Conservation (phyloP, 2,113 vertebrate species). For the Picathartes gymnocephalus region DNA sequence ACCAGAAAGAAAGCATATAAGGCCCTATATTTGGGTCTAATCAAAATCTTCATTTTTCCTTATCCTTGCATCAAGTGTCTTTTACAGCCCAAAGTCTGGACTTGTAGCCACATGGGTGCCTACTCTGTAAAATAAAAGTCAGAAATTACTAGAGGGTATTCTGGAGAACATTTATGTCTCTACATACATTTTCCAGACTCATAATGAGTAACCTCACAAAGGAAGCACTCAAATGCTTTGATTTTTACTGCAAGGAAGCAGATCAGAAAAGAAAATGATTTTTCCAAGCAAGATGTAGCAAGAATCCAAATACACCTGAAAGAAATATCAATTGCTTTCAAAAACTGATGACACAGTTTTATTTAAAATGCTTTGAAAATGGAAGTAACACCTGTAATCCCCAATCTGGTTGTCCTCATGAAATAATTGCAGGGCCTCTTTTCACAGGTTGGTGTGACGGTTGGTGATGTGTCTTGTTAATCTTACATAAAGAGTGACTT, state of each 20-base stretch:
- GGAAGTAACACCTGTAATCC: neutral
- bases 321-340: neutral
- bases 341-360: neutral
- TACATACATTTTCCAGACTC: neutral
- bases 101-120: neutral
- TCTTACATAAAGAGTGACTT: neutral
- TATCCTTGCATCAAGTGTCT: neutral
- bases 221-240: neutral
- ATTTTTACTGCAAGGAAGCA: neutral
- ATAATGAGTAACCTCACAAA: neutral
- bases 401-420: neutral
- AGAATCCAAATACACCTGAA: neutral
- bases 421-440: neutral
- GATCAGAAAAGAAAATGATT: neutral
- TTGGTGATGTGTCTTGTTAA: neutral
- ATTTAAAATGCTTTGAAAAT: neutral
- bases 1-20: neutral
- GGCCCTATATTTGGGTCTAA: neutral
- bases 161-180: neutral
- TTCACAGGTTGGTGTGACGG: neutral
- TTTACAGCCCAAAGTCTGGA: neutral
- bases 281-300: neutral
- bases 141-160: neutral
- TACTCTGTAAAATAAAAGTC: neutral
- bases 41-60: neutral